Conservation (phyloP, 2,888 invertebrate species). For the Dicranocentrus wangi region DNA sequence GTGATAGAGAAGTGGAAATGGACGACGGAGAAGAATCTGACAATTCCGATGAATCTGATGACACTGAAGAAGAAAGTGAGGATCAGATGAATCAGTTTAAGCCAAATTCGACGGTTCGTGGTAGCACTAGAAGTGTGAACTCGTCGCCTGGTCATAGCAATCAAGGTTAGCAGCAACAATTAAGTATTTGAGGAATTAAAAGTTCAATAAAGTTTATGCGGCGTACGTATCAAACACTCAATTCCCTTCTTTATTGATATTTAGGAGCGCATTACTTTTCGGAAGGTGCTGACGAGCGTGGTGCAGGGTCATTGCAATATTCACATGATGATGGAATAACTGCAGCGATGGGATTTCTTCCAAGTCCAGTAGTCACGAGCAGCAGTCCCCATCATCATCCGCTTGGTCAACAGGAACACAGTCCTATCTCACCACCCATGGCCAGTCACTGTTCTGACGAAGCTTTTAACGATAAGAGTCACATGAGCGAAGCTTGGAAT, state of each 20-base stretch:
- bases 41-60: constrained; percentile 59
- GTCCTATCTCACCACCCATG: constrained; percentile 50
- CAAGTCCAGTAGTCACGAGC: constrained; percentile 55
- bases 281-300: constrained; percentile 53
- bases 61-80: constrained; percentile 63
- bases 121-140: constrained; percentile 31
- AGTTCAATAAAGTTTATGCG: not conserved
- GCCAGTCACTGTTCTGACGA: constrained; percentile 30
- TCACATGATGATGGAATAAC: constrained; percentile 34
- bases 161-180: constrained; percentile 31
- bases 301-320: constrained; percentile 48
- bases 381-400: constrained; percentile 45
- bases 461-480: constrained; percentile 19
- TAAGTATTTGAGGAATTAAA: not conserved
- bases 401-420: constrained; percentile 16
- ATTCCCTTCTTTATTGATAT: constrained; percentile 4
- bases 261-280: constrained; percentile 35
- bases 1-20: constrained; percentile 55
- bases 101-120: constrained; percentile 60
- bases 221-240: no score
- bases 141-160: constrained; percentile 54
- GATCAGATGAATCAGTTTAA: constrained; percentile 61
- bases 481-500: constrained; percentile 21
- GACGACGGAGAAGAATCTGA: constrained; percentile 68
- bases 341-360: constrained; percentile 53